Evolutionary conservation across 2,797 vertebrate genomes (phyloP), one percentile per base, ranked within the genome.

Genomic region (Anguilla megastoma): DNA sequence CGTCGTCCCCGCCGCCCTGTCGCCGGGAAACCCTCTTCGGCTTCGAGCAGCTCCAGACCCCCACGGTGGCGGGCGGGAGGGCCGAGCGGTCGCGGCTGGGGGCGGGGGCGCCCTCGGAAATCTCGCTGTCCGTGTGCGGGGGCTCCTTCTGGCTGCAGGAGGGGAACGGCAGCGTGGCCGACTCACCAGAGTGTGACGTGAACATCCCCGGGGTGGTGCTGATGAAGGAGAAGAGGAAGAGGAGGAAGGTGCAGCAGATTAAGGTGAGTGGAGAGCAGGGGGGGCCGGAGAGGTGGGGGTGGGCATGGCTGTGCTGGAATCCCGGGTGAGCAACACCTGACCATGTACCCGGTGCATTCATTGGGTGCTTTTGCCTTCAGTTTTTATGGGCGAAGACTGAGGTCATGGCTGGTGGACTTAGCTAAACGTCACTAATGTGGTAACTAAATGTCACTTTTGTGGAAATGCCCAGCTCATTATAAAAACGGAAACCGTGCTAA

Each of bases 171-270:
- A 87, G 89, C 1, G 9, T 86, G 12, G 69, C 69, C 7, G 63
- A 86, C 58, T 27, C 89, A 2, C 7, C 84, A 14, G 89, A 92
- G 86, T 92, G 90, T 0, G 96, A 96, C 85, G 87, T 24, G 0
- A 92, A 94, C 48, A 95, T 97, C 30, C 96, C 96, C 0, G 96
- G 96, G 14, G 94, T 97, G 54, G 92, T 90, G 0, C 85, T 95
- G 4, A 54, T 85, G 24, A 96, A 95, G 74, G 95, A 95, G 88
- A 96, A 95, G 5, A 92, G 91, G 3, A 95, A 93, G 87, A 95
- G 92, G 88, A 96, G 95, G 90, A 96, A 92, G 85, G 58, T 92
- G 18, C 94, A 92, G 0, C 93, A 94, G 60, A 94, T 97, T 36
- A 89, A 95, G 90, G 96, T 96, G 87, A 94, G 95, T 3, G 27